Conservation (phyloP, 2,113 vertebrate genomes). For the Octodon degus region DNA sequence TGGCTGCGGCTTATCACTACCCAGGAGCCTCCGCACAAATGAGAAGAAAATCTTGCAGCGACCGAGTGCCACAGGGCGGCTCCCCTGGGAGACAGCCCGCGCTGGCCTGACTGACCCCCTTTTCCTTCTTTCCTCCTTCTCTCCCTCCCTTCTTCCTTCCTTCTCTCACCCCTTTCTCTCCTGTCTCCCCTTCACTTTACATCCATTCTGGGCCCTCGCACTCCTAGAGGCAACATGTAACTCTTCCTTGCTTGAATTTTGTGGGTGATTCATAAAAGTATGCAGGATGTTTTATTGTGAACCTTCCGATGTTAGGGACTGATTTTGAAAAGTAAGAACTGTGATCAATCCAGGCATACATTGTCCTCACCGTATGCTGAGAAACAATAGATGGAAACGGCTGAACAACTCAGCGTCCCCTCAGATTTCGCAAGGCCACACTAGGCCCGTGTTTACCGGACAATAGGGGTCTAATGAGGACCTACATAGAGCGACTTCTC, state of each 20-base stretch:
- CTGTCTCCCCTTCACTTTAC: not conserved
- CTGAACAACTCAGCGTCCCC: not conserved
- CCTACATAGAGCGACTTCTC: not conserved
- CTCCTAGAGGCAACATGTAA: not conserved
- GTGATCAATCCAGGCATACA: not conserved
- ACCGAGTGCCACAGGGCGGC: not conserved
- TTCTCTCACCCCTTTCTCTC: not conserved
- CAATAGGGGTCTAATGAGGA: not conserved
- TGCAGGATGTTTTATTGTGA: not conserved
- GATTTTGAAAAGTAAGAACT: constrained; percentile 25
- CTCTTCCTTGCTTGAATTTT: not conserved
- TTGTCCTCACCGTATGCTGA: not conserved
- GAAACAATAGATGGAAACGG: not conserved
- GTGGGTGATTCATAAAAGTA: not conserved
- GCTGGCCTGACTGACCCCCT: not conserved
- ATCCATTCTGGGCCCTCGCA: not conserved
- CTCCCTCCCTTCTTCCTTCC: not conserved
- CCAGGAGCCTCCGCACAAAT: not conserved
- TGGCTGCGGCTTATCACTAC: not conserved
- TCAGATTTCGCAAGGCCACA: not conserved
- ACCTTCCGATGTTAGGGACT: not conserved
- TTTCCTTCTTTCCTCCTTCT: not conserved
- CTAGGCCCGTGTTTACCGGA: not conserved
- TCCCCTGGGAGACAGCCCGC: not conserved
- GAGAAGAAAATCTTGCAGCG: not conserved